A percentile compares a stretch with the other conserved stretches of the same genome.
Conservation (phyloP, 2,113 vertebrate genomes). For the Kryptolebias marmoratus region DNA sequence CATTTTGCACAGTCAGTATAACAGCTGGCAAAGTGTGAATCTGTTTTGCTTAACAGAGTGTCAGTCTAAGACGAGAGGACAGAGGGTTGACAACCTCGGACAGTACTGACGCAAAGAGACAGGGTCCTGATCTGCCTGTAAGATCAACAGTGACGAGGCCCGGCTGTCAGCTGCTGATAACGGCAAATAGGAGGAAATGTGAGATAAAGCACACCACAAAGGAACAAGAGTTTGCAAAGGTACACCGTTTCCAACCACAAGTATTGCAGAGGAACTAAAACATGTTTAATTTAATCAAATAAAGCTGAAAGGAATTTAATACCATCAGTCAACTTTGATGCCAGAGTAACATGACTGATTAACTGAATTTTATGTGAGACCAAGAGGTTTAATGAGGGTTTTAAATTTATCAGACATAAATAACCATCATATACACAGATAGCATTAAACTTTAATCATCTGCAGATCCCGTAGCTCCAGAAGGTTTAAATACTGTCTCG, state of each 20-base stretch:
- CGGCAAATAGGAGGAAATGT: constrained; percentile 11
- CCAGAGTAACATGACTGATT: too few relatives aligned
- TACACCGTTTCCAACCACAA: background rate
- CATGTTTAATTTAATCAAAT: background rate
- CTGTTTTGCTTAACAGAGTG: constrained; percentile 22
- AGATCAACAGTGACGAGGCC: constrained; percentile 35
- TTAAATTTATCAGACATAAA: too few relatives aligned
- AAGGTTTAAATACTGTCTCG: too few relatives aligned
- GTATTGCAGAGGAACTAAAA: background rate
- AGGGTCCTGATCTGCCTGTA: constrained; percentile 1
- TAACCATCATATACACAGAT: too few relatives aligned
- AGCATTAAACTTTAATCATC: too few relatives aligned
- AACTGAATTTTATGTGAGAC: too few relatives aligned
- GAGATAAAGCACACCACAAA: background rate
- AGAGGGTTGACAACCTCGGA: constrained; percentile 37
- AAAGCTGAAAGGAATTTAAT: too few relatives aligned
- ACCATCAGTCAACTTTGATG: too few relatives aligned
- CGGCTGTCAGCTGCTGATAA: constrained; percentile 16
- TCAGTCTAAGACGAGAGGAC: constrained; percentile 20
- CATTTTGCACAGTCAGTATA: constrained; percentile 20
- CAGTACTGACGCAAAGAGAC: constrained; percentile 33
- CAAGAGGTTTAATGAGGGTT: too few relatives aligned
- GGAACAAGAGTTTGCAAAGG: background rate
- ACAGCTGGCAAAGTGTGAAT: constrained; percentile 8
- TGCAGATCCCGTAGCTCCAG: too few relatives aligned